Percentiles rank a stretch among this genome's conserved stretches.
phyloP scores from a whole-genome alignment of 2,888 invertebrate species.

The Mellilla xanthometata region DNA sequence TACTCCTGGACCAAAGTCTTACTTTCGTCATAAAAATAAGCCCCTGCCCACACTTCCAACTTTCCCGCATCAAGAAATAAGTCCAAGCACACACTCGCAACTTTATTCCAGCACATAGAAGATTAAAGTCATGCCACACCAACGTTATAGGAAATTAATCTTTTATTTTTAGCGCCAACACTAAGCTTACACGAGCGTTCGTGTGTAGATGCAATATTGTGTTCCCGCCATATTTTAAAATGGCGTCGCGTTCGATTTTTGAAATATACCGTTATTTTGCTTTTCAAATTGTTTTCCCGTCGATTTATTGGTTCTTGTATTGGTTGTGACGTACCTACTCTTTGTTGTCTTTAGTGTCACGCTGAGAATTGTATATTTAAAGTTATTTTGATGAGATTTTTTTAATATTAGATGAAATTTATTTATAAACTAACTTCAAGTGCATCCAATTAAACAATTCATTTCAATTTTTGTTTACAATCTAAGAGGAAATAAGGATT shows the following conservation, averaged over 20 bases:
- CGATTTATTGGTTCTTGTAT: constrained; percentile 34
- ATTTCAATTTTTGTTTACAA: no score
- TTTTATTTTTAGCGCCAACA: constrained; percentile 70
- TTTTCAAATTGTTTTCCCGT: constrained; percentile 36
- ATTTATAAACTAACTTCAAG: no score
- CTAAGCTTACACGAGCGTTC: constrained; percentile 42
- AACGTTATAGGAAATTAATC: constrained; percentile 70
- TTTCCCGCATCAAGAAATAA: constrained; percentile 37
- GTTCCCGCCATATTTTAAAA: constrained; percentile 64
- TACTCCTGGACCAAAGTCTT: neutral
- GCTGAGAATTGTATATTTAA: no score
- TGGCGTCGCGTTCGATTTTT: constrained; percentile 59
- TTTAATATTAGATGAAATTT: no score
- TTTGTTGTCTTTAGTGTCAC: no score
- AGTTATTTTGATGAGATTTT: no score
- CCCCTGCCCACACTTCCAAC: constrained; percentile 34
- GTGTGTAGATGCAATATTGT: constrained; percentile 62
- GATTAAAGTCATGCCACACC: constrained; percentile 56
- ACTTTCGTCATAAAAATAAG: constrained; percentile 19
- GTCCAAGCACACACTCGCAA: constrained; percentile 34
- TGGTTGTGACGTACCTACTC: neutral
- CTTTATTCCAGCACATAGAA: constrained; percentile 41
- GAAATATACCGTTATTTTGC: constrained; percentile 45
- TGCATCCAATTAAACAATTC: no score
- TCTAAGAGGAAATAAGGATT: no score